Percentiles rank a stretch among this genome's conserved stretches.
Conservation (phyloP, 1,140 invertebrate genomes). For the Stegodyphus mimosarum region DNA sequence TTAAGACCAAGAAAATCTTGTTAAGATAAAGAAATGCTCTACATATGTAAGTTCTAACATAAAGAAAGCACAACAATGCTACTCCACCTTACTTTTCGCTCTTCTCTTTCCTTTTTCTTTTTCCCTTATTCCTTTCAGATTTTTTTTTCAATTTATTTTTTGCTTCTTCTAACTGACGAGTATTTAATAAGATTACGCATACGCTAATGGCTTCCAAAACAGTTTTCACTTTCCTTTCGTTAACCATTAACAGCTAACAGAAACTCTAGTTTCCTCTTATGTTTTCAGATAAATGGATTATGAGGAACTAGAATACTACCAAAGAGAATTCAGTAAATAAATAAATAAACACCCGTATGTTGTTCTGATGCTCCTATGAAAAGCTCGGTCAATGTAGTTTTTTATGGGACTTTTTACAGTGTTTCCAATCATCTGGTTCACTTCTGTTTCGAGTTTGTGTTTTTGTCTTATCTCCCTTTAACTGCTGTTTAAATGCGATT, state of each 20-base stretch:
- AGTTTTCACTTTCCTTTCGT: conserved; percentile 49
- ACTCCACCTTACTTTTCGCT: neutral
- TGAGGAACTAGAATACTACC: conserved; percentile 41
- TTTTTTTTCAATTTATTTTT: conserved; percentile 5
- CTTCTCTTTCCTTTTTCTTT: neutral
- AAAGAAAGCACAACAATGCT: neutral
- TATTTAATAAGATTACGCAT: conserved; percentile 51
- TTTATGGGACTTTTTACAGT: neutral
- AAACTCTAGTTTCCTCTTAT: neutral
- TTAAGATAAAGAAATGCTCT: conserved; percentile 33
- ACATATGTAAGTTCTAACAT: neutral
- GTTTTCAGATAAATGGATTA: conserved; percentile 51
- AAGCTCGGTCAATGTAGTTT: neutral
- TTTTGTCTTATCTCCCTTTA: neutral
- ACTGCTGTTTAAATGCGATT: too few relatives aligned
- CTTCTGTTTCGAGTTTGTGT: too few relatives aligned
- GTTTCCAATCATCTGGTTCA: neutral
- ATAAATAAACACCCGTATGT: neutral
- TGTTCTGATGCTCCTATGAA: conserved; percentile 20
- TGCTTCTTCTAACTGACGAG: conserved; percentile 31
- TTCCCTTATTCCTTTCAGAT: neutral
- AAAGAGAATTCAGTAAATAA: conserved; percentile 27
- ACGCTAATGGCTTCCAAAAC: conserved; percentile 49
- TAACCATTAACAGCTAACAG: conserved; percentile 37
- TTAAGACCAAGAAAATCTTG: conserved; percentile 14